phyloP scores from a whole-genome alignment of 2,888 invertebrate species.

The Cacoxenus indagator region DNA sequence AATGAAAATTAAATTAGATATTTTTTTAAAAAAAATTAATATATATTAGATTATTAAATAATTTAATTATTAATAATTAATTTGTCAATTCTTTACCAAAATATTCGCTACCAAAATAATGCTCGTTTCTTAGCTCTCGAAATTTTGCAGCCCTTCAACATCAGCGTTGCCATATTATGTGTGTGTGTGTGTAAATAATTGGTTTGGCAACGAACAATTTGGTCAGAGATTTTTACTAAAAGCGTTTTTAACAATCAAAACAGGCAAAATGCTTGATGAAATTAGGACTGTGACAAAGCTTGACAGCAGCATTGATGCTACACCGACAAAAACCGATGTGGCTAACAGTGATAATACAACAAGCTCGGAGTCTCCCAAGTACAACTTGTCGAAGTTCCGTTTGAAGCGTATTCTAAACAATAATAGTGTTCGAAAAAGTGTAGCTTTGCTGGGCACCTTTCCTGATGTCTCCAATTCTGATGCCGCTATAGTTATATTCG shows the following conservation, averaged over 20 bases:
- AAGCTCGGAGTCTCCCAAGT: conserved; percentile 42
- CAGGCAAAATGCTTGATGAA: background rate
- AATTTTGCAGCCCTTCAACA: no score
- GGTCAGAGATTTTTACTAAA: no score
- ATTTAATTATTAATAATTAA: no score
- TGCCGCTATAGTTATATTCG: conserved; percentile 81
- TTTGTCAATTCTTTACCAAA: no score
- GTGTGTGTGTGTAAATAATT: no score
- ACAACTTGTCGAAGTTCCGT: conserved; percentile 77
- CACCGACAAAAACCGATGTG: background rate
- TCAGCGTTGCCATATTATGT: no score
- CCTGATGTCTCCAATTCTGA: conserved; percentile 72
- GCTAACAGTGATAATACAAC: background rate
- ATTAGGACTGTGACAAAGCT: background rate
- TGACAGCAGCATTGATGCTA: background rate
- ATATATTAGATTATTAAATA: no score
- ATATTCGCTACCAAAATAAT: no score
- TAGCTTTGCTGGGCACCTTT: conserved; percentile 77
- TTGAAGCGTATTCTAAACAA: conserved; percentile 79
- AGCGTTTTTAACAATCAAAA: background rate
- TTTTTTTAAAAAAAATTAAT: no score
- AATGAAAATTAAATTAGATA: no score
- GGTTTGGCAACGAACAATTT: no score
- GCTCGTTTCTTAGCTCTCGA: no score
- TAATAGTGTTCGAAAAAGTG: conserved; percentile 80